phyloP scores from a whole-genome alignment of 2,888 invertebrate species.

The Acrobasis suavella region DNA sequence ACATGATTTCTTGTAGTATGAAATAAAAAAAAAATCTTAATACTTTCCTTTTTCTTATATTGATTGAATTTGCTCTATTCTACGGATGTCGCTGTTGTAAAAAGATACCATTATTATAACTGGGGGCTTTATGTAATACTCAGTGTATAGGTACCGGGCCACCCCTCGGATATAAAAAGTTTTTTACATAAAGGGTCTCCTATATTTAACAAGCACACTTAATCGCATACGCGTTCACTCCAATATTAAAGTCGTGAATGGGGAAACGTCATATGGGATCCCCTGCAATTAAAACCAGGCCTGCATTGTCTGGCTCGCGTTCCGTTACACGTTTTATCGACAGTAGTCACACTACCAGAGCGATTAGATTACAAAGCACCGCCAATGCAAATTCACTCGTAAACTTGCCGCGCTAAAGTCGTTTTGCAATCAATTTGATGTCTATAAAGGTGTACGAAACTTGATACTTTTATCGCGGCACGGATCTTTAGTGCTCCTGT shows the following conservation, averaged over 20 bases:
- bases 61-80: constrained; percentile 36
- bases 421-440: constrained; percentile 41
- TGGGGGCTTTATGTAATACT: constrained; percentile 69
- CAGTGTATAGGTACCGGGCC: constrained; percentile 58
- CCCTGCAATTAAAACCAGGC: constrained; percentile 64
- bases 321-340: constrained; percentile 50
- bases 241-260: constrained; percentile 76
- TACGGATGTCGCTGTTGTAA: constrained; percentile 43
- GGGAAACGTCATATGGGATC: constrained; percentile 76
- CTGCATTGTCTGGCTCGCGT: constrained; percentile 61
- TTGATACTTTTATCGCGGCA: constrained; percentile 45
- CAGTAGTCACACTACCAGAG: constrained; percentile 31
- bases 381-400: constrained; percentile 30
- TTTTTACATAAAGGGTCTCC: constrained; percentile 66
- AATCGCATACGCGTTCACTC: constrained; percentile 73
- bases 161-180: constrained; percentile 69
- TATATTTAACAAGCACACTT: constrained; percentile 78
- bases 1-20: no score
- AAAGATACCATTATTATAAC: constrained; percentile 60
- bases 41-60: no score
- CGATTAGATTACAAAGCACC: constrained; percentile 42
- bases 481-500: constrained; percentile 41
- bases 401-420: constrained; percentile 34
- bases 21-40: no score
- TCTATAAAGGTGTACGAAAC: constrained; percentile 41